A percentile compares a stretch with the other conserved stretches of the same genome.
Evolutionary conservation across 2,113 vertebrate species (phyloP).

Genomic region (Girardinichthys multiradiatus): DNA sequence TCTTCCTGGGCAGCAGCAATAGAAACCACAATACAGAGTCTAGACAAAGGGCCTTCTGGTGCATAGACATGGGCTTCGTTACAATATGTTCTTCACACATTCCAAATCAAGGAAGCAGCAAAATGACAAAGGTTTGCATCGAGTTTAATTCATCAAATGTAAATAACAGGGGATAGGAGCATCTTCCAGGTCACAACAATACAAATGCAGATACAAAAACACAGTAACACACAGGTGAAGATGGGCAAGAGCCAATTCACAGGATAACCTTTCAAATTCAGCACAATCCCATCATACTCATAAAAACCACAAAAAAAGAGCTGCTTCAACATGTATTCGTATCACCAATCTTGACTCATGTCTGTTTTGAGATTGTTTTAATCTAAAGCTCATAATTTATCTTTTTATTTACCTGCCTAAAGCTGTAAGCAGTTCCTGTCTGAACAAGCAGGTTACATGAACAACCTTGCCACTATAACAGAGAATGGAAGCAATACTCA

Average conservation of each 20-base stretch:
- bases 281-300: neutral
- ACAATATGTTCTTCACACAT: neutral
- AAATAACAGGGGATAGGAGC: slow-evolving; percentile 9
- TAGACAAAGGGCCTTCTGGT: too few relatives aligned
- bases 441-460: neutral
- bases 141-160: slow-evolving; percentile 1
- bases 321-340: neutral
- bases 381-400: neutral
- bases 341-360: neutral
- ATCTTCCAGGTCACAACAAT: slow-evolving; percentile 2
- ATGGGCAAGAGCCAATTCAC: neutral
- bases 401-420: neutral
- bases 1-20: too few relatives aligned
- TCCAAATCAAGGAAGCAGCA: neutral
- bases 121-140: slow-evolving; percentile 26
- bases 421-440: neutral
- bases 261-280: neutral
- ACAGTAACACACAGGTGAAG: neutral
- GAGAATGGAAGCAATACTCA: neutral
- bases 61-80: too few relatives aligned
- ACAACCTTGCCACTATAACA: neutral
- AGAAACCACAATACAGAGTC: too few relatives aligned
- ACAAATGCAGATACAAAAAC: slow-evolving; percentile 43
- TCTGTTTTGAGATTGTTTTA: neutral
- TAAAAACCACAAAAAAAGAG: neutral